Percentiles rank a stretch among this genome's conserved stretches.
Evolutionary conservation across 2,888 invertebrate genomes (phyloP).

Genomic region (Marasmarcha lunaedactyla): DNA sequence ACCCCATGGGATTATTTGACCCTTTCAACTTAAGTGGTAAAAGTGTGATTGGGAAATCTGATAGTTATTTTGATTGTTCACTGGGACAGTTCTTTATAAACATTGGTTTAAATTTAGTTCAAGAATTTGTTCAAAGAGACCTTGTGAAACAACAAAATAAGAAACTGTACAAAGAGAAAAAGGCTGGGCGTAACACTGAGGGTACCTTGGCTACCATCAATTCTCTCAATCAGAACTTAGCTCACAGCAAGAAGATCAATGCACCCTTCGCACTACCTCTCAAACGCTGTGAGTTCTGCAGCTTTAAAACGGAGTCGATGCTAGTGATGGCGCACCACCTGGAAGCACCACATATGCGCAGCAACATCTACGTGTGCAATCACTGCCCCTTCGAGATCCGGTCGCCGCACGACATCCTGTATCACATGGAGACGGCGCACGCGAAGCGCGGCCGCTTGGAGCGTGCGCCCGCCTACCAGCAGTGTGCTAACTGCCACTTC

Average conservation of each 20-base stretch:
- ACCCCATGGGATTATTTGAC: constrained; percentile 52
- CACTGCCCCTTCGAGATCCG: constrained; percentile 88
- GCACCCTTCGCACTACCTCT: constrained; percentile 82
- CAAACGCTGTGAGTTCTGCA: constrained; percentile 91
- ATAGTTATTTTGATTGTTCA: constrained; percentile 88
- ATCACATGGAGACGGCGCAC: constrained; percentile 95
- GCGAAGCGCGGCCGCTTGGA: constrained; percentile 89
- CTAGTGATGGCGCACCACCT: constrained; percentile 90
- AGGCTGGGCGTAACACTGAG: constrained; percentile 72
- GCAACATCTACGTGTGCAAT: constrained; percentile 88
- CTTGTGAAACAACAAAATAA: constrained; percentile 89
- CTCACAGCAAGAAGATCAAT: constrained; percentile 89
- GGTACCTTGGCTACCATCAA: constrained; percentile 86
- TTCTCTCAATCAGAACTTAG: constrained; percentile 87
- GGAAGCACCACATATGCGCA: constrained; percentile 93
- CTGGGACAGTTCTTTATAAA: constrained; percentile 93
- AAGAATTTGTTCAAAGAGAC: constrained; percentile 94
- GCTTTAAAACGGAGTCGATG: constrained; percentile 90
- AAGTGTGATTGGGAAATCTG: constrained; percentile 60
- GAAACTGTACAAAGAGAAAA: constrained; percentile 81
- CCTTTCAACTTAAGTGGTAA: constrained; percentile 48
- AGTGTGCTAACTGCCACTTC: constrained; percentile 95
- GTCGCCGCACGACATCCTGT: constrained; percentile 90
- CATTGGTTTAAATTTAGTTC: constrained; percentile 91
- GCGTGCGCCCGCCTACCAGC: constrained; percentile 90